phyloP scores from a whole-genome alignment of 2,797 vertebrate genomes.

The Cryptoblepharus egeriae region DNA sequence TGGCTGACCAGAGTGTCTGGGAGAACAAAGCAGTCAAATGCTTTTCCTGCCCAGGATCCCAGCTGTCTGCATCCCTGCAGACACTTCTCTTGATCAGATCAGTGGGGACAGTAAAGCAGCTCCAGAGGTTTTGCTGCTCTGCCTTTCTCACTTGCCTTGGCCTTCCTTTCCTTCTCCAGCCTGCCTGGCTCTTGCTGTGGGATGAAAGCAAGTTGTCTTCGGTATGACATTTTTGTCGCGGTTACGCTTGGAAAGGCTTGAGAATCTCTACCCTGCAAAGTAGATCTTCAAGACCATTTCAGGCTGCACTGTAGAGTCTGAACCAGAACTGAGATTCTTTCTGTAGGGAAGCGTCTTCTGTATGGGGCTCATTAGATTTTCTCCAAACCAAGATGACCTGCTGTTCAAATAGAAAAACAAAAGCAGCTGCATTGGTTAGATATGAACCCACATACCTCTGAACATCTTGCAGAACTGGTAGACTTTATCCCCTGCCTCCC shows the following conservation, averaged over 20 bases:
- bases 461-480: too few species aligned
- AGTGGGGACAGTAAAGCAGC: too few species aligned
- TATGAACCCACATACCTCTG: too few species aligned
- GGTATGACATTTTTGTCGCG: neutral
- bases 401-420: too few species aligned
- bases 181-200: neutral
- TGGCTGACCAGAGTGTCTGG: too few species aligned
- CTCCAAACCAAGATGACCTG: neutral
- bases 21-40: neutral
- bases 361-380: neutral
- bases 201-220: too few species aligned
- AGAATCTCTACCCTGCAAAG: neutral
- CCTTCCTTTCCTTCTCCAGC: neutral
- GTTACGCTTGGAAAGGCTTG: neutral
- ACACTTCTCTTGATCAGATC: neutral
- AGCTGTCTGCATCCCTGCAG: too few species aligned
- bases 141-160: neutral
- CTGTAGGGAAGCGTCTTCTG: neutral
- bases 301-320: neutral
- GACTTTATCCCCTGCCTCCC: too few species aligned
- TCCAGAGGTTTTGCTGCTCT: neutral
- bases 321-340: neutral
- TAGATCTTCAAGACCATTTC: neutral
- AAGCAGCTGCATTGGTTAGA: too few species aligned
- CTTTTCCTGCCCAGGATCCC: neutral